A percentile compares a stretch with the other conserved stretches of the same genome.
phyloP scores from a whole-genome alignment of 2,888 invertebrate genomes.

The Muschampia plurimacula region DNA sequence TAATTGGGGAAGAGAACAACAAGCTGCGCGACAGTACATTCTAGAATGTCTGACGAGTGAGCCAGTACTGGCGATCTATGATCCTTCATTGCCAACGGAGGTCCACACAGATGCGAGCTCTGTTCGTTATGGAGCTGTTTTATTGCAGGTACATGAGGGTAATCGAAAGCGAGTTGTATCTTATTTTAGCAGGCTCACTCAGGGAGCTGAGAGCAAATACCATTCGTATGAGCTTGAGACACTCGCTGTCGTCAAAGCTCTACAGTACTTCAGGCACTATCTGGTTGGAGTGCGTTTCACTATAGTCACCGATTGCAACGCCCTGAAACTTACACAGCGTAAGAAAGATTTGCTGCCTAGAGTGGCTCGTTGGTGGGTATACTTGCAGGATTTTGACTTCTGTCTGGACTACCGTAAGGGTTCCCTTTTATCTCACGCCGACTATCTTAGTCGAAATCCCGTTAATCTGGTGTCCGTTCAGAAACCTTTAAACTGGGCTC shows the following conservation, averaged over 20 bases:
- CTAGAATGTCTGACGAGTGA: background rate
- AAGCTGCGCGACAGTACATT: background rate
- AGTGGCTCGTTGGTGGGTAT: conserved; percentile 54
- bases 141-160: background rate
- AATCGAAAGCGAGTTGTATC: background rate
- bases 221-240: conserved; percentile 44
- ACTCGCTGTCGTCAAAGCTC: conserved; percentile 41
- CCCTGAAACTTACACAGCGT: conserved; percentile 47
- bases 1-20: background rate
- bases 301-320: conserved; percentile 52
- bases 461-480: background rate
- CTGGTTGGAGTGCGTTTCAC: conserved; percentile 39
- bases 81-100: conserved; percentile 1
- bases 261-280: conserved; percentile 44
- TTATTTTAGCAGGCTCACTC: conserved; percentile 36
- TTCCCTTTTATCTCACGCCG: background rate
- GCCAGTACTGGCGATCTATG: background rate
- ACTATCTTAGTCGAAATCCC: background rate
- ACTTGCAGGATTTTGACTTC: conserved; percentile 46
- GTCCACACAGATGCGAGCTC: conserved; percentile 16
- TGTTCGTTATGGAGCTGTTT: background rate
- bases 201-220: conserved; percentile 41
- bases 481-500: conserved; percentile 35
- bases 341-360: conserved; percentile 52
- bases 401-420: background rate